phyloP scores from a whole-genome alignment of 2,113 vertebrate genomes.

The Lepisosteus osseus region DNA sequence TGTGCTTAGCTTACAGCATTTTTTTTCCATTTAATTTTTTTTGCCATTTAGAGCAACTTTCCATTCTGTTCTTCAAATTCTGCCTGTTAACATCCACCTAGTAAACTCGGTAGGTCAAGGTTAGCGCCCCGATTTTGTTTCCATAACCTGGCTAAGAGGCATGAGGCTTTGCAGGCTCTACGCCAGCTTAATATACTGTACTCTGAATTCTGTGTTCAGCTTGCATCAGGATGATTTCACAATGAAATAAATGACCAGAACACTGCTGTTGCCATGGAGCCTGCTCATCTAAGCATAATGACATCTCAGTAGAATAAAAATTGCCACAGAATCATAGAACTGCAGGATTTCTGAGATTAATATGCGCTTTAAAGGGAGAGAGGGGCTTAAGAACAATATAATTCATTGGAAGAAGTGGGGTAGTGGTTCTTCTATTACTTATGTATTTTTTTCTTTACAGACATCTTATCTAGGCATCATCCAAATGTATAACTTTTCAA shows the following conservation, averaged over 20 bases:
- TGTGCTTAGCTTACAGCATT: constrained; percentile 31
- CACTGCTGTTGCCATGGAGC: constrained; percentile 40
- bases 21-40: constrained; percentile 52
- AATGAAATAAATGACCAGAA: constrained; percentile 30
- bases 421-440: not conserved
- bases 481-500: no score
- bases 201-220: constrained; percentile 14
- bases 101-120: constrained; percentile 47
- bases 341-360: constrained; percentile 27
- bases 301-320: constrained; percentile 29
- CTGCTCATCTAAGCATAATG: constrained; percentile 27
- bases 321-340: constrained; percentile 16
- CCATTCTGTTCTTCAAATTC: constrained; percentile 13
- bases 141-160: constrained; percentile 25
- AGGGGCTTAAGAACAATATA: not conserved
- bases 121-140: constrained; percentile 37
- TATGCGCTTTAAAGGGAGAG: constrained; percentile 28
- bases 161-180: constrained; percentile 16
- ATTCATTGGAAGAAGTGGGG: not conserved
- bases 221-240: constrained; percentile 35
- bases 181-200: constrained; percentile 26
- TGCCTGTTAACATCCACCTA: constrained; percentile 42
- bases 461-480: no score
- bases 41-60: constrained; percentile 44
- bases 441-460: not conserved